Base-by-base conservation (phyloP, 2,888 invertebrate genomes). In the Sinopyrophorus schimmeli region DNA sequence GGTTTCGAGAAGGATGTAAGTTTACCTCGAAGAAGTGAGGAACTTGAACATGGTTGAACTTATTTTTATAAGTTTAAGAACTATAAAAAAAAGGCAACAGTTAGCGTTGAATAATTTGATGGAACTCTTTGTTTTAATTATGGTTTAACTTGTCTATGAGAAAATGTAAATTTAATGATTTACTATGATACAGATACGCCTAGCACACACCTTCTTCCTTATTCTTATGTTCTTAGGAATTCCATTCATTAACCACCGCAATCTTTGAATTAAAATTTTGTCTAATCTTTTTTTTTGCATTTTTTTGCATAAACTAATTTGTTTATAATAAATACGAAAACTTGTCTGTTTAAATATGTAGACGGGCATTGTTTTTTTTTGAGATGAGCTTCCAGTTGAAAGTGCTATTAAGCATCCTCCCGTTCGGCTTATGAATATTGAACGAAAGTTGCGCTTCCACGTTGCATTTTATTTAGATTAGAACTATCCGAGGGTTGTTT, bases 121-220 rank as follows among this genome's bases (percentile, higher is more conserved):
- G 40, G 30, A 40, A 30, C 40, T 30, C 21, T 40, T 28, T 30
- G 28, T 30, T 20, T 34, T 32, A 42, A 42, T 42, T 42, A 32
- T 16, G 32, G 32, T 11, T 24, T 24, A 34, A 32, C 24, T 32
- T 21, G 31, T 30, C 46, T 46, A 46, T 46, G 46, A 46, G 46
- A 46, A 46, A 37, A 46, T 46, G 46, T 38, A 46, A 46, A 46
- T 46, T 46, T 46, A 31, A 46, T 46, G 46, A 46, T 46, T 46
- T 46, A 46, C 46, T 46, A 38, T 31, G 38, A 18, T 30, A 38
- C 24, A 46, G 46, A 46, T 46, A 38, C 46, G 46, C 38, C 46
- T 46, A 16, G 31, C 31, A 46, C 46, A 46, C 46, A 46, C 46
- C 46, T 46, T 38, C 46, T 46, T 46, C 46, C 46, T 46, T 31